These are phyloP conservation scores for Xenus cinereus DNA, from an alignment of 2,113 vertebrate species.

Conservation along the genomic window DNA sequence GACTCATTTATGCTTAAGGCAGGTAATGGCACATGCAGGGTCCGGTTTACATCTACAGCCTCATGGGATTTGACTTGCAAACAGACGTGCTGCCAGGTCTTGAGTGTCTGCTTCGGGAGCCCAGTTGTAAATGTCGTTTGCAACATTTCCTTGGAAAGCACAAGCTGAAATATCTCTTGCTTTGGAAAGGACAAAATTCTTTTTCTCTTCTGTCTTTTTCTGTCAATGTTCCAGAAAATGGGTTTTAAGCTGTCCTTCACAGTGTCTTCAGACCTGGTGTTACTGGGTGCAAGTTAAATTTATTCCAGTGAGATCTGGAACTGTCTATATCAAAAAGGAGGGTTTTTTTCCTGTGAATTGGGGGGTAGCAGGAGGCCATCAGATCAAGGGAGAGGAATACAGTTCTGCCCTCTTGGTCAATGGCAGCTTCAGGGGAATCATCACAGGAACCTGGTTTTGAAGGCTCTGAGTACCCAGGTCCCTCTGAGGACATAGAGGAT, in stretches of 20 bases:
- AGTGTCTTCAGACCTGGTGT: background rate
- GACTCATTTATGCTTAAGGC: background rate
- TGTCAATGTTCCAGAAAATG: background rate
- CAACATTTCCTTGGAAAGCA: slow-evolving; percentile 21
- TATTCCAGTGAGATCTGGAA: background rate
- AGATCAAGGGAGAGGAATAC: background rate
- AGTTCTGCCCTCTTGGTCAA: background rate
- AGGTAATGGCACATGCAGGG: background rate
- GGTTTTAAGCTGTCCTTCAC: background rate
- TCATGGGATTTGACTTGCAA: background rate
- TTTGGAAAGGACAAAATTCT: background rate
- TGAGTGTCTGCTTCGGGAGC: background rate
- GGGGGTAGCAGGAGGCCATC: background rate
- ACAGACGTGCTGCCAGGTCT: background rate
- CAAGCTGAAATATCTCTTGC: background rate
- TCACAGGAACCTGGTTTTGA: background rate
- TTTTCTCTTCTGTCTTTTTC: background rate
- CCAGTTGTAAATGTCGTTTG: background rate
- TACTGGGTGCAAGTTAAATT: background rate
- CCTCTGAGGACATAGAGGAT: background rate
- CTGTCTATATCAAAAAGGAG: background rate
- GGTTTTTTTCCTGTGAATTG: background rate
- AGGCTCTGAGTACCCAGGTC: background rate
- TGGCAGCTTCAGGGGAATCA: background rate
- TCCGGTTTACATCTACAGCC: background rate